Percentiles rank a stretch among this genome's conserved stretches.
Evolutionary conservation across 1,140 invertebrate species (phyloP).

Genomic region (Fopius arisanus): DNA sequence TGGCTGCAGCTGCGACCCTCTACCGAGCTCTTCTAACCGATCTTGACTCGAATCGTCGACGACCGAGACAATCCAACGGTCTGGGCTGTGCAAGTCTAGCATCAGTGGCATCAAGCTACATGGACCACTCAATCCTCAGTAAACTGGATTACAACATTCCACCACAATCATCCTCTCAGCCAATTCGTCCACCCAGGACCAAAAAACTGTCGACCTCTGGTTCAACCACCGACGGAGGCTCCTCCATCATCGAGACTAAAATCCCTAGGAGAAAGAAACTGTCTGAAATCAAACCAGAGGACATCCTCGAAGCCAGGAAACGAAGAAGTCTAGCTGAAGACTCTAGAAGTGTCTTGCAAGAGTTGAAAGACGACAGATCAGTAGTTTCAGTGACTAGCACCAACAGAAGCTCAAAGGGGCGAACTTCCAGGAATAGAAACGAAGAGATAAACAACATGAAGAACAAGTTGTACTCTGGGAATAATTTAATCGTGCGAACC

Average conservation of each 20-base stretch:
- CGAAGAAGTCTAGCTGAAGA: constrained; percentile 6
- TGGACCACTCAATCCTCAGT: constrained; percentile 66
- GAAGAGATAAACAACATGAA: constrained; percentile 28
- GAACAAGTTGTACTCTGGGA: constrained; percentile 19
- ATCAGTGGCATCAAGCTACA: constrained; percentile 60
- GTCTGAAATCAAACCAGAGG: constrained; percentile 53
- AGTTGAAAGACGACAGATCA: constrained; percentile 7
- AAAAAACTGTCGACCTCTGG: constrained; percentile 55
- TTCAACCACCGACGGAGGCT: constrained; percentile 47
- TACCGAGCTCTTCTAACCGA: constrained; percentile 86
- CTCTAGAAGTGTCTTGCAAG: constrained; percentile 13
- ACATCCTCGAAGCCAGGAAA: constrained; percentile 50
- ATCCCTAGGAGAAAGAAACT: constrained; percentile 49
- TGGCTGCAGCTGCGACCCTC: constrained; percentile 87
- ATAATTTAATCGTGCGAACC: constrained; percentile 22
- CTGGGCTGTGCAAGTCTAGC: constrained; percentile 75
- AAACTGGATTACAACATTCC: constrained; percentile 44
- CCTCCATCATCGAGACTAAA: constrained; percentile 40
- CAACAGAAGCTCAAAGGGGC: neutral
- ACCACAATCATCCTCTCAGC: constrained; percentile 43
- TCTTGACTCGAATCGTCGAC: constrained; percentile 70
- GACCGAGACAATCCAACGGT: constrained; percentile 73
- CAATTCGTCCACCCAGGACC: constrained; percentile 57
- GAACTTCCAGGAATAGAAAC: constrained; percentile 16
- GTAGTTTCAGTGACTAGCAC: neutral